A percentile compares a stretch with the other conserved stretches of the same genome.
Evolutionary conservation across 92 coral and sea anemone species (phyloP).

Genomic region (Palythoa heliodiscus): DNA sequence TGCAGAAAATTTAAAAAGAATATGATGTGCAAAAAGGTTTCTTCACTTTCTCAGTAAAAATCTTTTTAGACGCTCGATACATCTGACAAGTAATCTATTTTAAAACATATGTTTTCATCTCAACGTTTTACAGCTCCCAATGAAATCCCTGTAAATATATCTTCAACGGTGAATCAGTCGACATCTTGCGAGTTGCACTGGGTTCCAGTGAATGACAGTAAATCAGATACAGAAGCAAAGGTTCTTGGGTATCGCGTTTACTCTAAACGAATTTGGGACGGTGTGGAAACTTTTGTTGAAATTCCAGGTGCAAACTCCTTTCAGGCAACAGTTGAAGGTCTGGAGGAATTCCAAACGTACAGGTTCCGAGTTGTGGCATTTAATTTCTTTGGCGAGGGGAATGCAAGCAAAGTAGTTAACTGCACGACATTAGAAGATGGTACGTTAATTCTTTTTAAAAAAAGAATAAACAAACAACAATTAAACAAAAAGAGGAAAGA

Average conservation of each 20-base stretch:
- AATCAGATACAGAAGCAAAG: neutral
- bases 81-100: neutral
- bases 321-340: neutral
- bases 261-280: neutral
- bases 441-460: neutral
- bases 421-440: conserved; percentile 14
- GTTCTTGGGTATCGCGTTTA: conserved; percentile 17
- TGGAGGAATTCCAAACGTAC: conserved; percentile 21
- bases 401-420: neutral
- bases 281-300: neutral
- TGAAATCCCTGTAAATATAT: conserved; percentile 6
- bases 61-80: neutral
- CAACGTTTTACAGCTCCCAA: conserved; percentile 3
- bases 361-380: neutral
- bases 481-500: neutral
- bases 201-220: conserved; percentile 20
- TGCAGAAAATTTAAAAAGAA: neutral
- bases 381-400: conserved; percentile 5
- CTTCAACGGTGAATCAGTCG: neutral
- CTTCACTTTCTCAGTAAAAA: neutral
- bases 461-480: neutral
- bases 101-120: neutral
- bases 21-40: no score
- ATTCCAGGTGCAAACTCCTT: conserved; percentile 1
- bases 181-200: conserved; percentile 26